Conservation (phyloP, 2,888 invertebrate species). For the Drosophila mercatorum region DNA sequence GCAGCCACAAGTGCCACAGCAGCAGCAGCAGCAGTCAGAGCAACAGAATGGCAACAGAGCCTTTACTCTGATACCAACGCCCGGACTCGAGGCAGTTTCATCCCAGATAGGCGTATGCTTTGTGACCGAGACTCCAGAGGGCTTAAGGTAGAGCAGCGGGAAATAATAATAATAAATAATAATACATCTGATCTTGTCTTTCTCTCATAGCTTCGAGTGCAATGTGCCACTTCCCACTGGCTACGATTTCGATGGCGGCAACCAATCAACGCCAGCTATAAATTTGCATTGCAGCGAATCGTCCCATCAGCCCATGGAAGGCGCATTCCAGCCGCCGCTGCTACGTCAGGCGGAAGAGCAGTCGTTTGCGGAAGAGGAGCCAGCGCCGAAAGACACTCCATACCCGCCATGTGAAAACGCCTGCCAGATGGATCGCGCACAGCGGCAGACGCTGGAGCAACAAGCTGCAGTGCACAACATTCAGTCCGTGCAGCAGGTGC, state of each 20-base stretch:
- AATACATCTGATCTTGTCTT: not conserved
- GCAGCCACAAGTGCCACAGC: not conserved
- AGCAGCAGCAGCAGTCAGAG: constrained; percentile 1
- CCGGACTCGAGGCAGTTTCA: constrained; percentile 17
- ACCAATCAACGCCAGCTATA: constrained; percentile 9
- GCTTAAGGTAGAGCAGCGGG: constrained; percentile 45
- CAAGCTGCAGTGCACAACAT: not conserved
- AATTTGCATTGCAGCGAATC: constrained; percentile 8
- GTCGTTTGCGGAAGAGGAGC: not conserved
- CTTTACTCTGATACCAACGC: constrained; percentile 22
- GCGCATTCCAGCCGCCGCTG: not conserved
- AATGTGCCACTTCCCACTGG: constrained; percentile 56
- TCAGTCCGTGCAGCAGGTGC: not conserved
- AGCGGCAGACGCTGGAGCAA: not conserved
- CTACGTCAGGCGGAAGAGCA: not conserved
- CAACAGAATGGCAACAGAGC: constrained; percentile 11
- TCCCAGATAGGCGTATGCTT: constrained; percentile 52
- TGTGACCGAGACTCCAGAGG: constrained; percentile 62
- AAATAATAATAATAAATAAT: not conserved
- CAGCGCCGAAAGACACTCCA: not conserved
- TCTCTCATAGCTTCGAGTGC: constrained; percentile 50
- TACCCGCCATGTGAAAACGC: not conserved
- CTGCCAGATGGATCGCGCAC: not conserved
- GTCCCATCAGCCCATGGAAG: not conserved
- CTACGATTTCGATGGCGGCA: constrained; percentile 43